phyloP scores from a whole-genome alignment of 2,113 vertebrate species.

The Steatornis caripensis region DNA sequence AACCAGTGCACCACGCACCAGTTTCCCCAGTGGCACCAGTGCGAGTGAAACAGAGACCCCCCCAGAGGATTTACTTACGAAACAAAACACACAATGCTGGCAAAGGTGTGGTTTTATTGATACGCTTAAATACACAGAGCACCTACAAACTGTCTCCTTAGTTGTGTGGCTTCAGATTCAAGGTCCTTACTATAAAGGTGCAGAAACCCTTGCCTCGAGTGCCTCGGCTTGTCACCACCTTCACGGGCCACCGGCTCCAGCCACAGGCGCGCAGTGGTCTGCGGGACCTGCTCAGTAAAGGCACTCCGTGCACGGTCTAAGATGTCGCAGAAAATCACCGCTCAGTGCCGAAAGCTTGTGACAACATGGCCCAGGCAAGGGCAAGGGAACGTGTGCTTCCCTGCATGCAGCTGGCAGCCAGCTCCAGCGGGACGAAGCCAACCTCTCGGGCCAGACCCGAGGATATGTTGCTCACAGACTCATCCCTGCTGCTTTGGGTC shows the following conservation, averaged over 20 bases:
- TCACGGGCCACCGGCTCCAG: neutral
- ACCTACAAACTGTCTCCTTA: neutral
- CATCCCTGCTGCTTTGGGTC: neutral
- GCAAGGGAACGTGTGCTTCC: neutral
- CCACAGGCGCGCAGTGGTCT: neutral
- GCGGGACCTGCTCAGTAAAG: neutral
- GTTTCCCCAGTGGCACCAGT: constrained; percentile 25
- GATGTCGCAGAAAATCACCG: neutral
- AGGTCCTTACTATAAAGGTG: neutral
- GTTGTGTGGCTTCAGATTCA: neutral
- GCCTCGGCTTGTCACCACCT: neutral
- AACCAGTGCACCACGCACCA: too few species aligned
- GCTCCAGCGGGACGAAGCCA: accelerated
- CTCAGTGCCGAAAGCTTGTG: neutral
- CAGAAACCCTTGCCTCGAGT: neutral
- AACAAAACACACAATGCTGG: neutral
- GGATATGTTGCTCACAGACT: neutral
- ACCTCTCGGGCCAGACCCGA: neutral
- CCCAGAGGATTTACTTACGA: neutral
- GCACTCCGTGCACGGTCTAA: accelerated
- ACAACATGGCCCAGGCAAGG: neutral
- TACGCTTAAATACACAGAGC: neutral
- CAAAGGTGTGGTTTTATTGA: accelerated
- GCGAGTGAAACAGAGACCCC: neutral
- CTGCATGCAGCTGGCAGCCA: neutral